Evolutionary conservation across 1,140 invertebrate genomes (phyloP).

Genomic region (Gonioctena quinquepunctata): DNA sequence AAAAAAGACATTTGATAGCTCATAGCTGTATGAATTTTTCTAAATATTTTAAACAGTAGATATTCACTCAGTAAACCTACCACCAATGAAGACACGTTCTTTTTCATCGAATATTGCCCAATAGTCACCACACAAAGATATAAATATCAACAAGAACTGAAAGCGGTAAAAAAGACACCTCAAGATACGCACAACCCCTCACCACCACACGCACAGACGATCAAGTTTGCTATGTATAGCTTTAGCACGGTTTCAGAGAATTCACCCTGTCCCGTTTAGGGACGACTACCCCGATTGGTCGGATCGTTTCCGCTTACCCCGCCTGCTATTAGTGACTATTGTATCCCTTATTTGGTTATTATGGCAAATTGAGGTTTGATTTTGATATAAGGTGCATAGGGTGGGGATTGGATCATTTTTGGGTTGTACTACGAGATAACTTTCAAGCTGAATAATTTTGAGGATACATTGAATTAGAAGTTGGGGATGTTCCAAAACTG

Average conservation of each 20-base stretch:
- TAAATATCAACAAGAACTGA: neutral
- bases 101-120: too few species aligned
- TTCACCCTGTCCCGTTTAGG: slow-evolving; percentile 37
- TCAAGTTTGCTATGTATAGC: slow-evolving; percentile 13
- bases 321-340: slow-evolving; percentile 20
- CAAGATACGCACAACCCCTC: slow-evolving; percentile 27
- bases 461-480: too few species aligned
- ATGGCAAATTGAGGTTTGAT: neutral
- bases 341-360: slow-evolving; percentile 22
- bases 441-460: too few species aligned
- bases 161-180: slow-evolving; percentile 24
- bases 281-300: slow-evolving; percentile 33
- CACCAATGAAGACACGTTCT: too few species aligned
- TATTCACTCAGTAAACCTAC: too few species aligned
- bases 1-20: too few species aligned
- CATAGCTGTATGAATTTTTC: too few species aligned
- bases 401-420: neutral
- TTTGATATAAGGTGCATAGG: neutral
- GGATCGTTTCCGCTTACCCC: slow-evolving; percentile 29
- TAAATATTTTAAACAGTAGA: too few species aligned
- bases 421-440: too few species aligned
- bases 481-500: too few species aligned
- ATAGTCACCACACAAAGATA: neutral
- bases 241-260: slow-evolving; percentile 28
- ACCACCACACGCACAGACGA: slow-evolving; percentile 19